phyloP scores from a whole-genome alignment of 2,888 invertebrate genomes.

The Apotomis turbidana region DNA sequence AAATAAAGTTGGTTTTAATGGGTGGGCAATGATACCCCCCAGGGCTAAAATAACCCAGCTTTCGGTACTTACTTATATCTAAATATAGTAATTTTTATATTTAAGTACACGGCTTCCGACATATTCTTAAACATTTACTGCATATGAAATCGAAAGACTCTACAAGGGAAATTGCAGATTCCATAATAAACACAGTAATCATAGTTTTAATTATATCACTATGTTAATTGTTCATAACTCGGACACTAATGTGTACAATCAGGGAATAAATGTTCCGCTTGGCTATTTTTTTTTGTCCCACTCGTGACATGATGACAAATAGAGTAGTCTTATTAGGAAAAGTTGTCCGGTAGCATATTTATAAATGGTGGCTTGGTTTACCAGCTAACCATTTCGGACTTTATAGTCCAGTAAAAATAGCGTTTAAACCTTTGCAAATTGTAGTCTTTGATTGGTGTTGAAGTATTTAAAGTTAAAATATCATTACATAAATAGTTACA shows the following conservation, averaged over 20 bases:
- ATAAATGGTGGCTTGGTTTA: background rate
- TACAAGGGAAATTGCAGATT: background rate
- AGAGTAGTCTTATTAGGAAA: background rate
- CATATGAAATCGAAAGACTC: background rate
- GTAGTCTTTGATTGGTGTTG: no score
- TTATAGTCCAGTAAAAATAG: no score
- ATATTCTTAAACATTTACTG: background rate
- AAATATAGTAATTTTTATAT: no score
- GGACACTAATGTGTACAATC: slow-evolving; percentile 3
- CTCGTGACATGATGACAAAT: slow-evolving; percentile 7
- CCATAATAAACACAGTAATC: slow-evolving; percentile 9
- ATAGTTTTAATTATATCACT: slow-evolving; percentile 4
- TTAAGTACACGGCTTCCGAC: no score
- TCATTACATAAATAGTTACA: no score
- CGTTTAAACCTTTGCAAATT: no score
- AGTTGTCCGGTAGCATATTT: background rate
- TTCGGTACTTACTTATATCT: no score
- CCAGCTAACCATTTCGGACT: background rate
- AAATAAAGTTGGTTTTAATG: no score
- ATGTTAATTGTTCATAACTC: slow-evolving; percentile 6
- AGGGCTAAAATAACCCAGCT: no score
- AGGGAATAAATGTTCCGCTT: slow-evolving; percentile 1
- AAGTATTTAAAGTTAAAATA: no score
- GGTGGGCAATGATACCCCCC: no score
- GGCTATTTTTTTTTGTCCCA: slow-evolving; percentile 1